These are phyloP conservation scores for Archegozetes longisetosus DNA, from an alignment of 1,140 invertebrate species.

Conservation along the genomic window DNA sequence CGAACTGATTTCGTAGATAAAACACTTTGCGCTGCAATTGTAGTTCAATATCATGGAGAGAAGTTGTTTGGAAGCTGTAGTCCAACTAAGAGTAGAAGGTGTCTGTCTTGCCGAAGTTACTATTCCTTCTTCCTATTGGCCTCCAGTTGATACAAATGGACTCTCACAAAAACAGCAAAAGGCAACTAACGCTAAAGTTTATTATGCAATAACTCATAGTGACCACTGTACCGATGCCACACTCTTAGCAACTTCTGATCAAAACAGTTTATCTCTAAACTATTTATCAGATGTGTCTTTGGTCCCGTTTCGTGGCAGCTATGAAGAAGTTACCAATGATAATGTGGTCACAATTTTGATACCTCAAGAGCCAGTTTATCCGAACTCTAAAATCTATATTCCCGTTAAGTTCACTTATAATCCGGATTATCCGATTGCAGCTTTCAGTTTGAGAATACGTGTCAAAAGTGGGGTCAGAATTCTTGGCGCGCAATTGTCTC, in stretches of 20 bases:
- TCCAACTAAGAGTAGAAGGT: slow-evolving; percentile 61
- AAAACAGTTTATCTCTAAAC: slow-evolving; percentile 15
- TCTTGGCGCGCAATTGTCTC: slow-evolving; percentile 55
- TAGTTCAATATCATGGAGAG: slow-evolving; percentile 28
- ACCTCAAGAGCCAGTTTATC: slow-evolving; percentile 68
- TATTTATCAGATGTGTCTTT: slow-evolving; percentile 7
- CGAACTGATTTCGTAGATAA: slow-evolving; percentile 15
- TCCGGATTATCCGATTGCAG: slow-evolving; percentile 40
- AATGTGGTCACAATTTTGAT: slow-evolving; percentile 62
- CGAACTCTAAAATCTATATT: slow-evolving; percentile 65
- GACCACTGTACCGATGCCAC: slow-evolving; percentile 17
- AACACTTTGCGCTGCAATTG: slow-evolving; percentile 15
- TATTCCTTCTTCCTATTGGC: slow-evolving; percentile 75
- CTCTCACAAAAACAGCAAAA: slow-evolving; percentile 21
- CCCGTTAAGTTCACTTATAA: slow-evolving; percentile 59
- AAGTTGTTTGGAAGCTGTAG: slow-evolving; percentile 62
- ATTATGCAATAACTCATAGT: slow-evolving; percentile 51
- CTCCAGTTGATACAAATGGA: slow-evolving; percentile 27
- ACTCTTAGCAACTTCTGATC: slow-evolving; percentile 5
- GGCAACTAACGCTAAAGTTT: slow-evolving; percentile 46
- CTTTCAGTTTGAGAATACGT: slow-evolving; percentile 65
- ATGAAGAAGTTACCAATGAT: slow-evolving; percentile 59
- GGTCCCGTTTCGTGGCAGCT: slow-evolving; percentile 37
- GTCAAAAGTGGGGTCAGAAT: slow-evolving; percentile 68
- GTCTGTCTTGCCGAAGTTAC: slow-evolving; percentile 63